Base-by-base conservation (phyloP, 64 coral and sea anemone genomes). In the Stichodactyla mertensii region DNA sequence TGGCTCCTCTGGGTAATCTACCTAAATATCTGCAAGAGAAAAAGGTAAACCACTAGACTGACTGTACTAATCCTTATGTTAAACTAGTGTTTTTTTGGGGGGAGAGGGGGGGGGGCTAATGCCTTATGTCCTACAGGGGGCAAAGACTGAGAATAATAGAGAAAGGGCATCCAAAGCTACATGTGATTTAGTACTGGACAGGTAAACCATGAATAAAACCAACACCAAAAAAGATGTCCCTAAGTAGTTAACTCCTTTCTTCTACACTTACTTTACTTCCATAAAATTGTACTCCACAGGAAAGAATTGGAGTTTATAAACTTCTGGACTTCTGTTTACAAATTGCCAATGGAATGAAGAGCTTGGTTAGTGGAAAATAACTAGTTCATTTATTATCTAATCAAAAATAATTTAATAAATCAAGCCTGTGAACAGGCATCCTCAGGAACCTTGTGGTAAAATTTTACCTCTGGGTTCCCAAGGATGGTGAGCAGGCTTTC, bases 271-370 rank as follows among this genome's bases (percentile, higher is more conserved):
- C 0, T 58, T 9, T 4, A 58, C 9, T 4, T 11, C 1, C 56
- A 11, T 58, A 9, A 58, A 15, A 11, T 23, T 24, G 55, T n/a
- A 55, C 64, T 77, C 64, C 16, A 55, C 22, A 91, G 89, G 84
- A 80, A 4, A 80, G 71, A 55, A 60, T 91, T 31, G 55, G 57
- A 91, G 78, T 77, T 59, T 23, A 10, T 24, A 26, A 69, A 62
- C 84, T 91, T 53, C 83, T 91, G 9, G 85, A 82, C 4, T 91
- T 91, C 26, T 91, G 90, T 22, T 15, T 70, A 77, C 85, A 91
- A 19, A 91, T 91, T n/a, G 61, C 77, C 36, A 51, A 91, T 15
- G 90, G 84, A 54, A 91, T 91, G 90, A 16, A 0, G n/a, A 64
- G 45, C 45, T 58, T 91, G 90, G 90, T 91, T 87, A 70, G 79